Base-by-base conservation (phyloP, 1,140 invertebrate genomes). In the Drosophila prosaltans region DNA sequence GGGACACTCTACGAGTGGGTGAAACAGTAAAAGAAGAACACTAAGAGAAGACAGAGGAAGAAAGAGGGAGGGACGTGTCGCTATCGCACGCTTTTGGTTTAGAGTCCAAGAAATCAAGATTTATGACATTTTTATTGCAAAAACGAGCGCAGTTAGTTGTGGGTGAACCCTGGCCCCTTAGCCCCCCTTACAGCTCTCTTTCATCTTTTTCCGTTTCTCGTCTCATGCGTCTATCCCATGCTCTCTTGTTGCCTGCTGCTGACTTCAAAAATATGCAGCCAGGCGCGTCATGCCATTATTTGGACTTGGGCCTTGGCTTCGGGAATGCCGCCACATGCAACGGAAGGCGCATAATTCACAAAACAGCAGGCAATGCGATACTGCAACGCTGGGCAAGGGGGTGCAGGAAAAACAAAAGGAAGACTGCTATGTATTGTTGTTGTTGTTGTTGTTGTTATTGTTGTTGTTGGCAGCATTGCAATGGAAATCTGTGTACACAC, bases 71-170 rank as follows among this genome's bases (percentile, higher is more conserved):
- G 69, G 65, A 59, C 66, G 64, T 66, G 69, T 69, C 58, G 75
- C 73, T 83, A 76, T 83, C 80, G 80, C 80, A 88, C 76, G 80
- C 83, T 89, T 78, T 86, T 78, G 81, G 80, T 88, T 84, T 88
- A 84, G 74, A 77, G 83, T 75, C 78, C 65, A 78, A 90, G 89
- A 83, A 91, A 90, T 90, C 80, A 90, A 91, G 88, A 90, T 90
- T 91, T 90, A 90, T 90, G 89, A 86, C 88, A 88, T 91, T 90
- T 90, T 91, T 91, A 90, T 90, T 90, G 72, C 71, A 88, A 89
- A 86, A 83, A 88, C 83, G 84, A 89, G 69, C 76, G 80, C 51
- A 60, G 73, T 77, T 83, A 80, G 83, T 88, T 80, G 80, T 80
- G 69, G 75, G 80, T 69, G 83, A 66, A 69, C 73, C 16, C 16